Conservation (phyloP, 2,797 vertebrate genomes). For the Etheostoma nigrum region DNA sequence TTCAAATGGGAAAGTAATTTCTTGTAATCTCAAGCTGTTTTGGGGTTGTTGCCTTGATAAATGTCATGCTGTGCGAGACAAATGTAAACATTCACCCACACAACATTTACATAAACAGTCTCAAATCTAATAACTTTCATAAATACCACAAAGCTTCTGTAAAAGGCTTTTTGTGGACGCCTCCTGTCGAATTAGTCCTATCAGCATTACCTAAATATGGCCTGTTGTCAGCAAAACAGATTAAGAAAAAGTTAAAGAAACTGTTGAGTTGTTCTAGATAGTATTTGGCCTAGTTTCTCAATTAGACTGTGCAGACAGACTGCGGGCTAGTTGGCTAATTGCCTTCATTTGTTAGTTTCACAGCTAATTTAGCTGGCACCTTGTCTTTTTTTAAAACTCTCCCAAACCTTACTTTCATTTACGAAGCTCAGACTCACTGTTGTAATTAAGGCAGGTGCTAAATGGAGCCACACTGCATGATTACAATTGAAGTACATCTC, state of each 20-base stretch:
- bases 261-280: constrained; percentile 74
- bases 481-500: constrained; percentile 67
- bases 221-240: constrained; percentile 57
- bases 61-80: constrained; percentile 3
- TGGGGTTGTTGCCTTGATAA: not conserved
- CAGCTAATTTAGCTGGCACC: constrained; percentile 81
- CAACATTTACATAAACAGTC: constrained; percentile 30
- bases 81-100: constrained; percentile 8
- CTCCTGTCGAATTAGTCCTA: constrained; percentile 44
- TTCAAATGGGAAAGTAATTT: constrained; percentile 24
- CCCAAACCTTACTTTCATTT: constrained; percentile 58
- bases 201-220: constrained; percentile 58
- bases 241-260: constrained; percentile 62
- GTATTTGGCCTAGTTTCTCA: constrained; percentile 79
- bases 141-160: constrained; percentile 25
- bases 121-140: constrained; percentile 12
- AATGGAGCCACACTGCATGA: constrained; percentile 72
- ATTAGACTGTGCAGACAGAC: constrained; percentile 66
- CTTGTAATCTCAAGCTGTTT: constrained; percentile 22
- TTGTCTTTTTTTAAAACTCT: constrained; percentile 66
- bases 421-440: constrained; percentile 46
- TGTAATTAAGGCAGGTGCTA: constrained; percentile 81
- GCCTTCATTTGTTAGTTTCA: constrained; percentile 85
- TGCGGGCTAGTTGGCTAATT: constrained; percentile 79
- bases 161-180: constrained; percentile 20